phyloP scores from a whole-genome alignment of 2,797 vertebrate genomes.

The Parambassis ranga region DNA sequence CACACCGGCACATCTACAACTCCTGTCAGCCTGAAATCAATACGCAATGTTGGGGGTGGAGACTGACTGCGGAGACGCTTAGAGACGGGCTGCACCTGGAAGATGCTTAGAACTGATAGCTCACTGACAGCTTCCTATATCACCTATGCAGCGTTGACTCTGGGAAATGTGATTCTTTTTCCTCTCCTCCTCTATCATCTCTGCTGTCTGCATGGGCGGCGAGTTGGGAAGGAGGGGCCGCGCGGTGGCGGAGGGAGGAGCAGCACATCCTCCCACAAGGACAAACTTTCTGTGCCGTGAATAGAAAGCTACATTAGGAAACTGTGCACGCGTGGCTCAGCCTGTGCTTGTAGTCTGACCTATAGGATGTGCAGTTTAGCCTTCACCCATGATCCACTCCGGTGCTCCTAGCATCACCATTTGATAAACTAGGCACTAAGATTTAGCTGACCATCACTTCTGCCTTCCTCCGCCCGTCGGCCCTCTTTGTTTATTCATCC shows the following conservation, averaged over 20 bases:
- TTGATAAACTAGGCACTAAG: slow-evolving; percentile 48
- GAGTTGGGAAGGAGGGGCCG: slow-evolving; percentile 9
- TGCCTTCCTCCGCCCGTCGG: neutral
- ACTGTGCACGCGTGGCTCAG: neutral
- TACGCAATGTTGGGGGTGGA: slow-evolving; percentile 22
- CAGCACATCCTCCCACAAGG: slow-evolving; percentile 51
- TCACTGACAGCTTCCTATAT: slow-evolving; percentile 46
- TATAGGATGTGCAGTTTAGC: slow-evolving; percentile 14
- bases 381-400: slow-evolving; percentile 45
- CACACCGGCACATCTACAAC: slow-evolving; percentile 14
- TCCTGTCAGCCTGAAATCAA: slow-evolving; percentile 53
- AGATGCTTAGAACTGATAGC: slow-evolving; percentile 48
- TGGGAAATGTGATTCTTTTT: slow-evolving; percentile 54
- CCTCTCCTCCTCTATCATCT: slow-evolving; percentile 16
- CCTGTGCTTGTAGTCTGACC: neutral
- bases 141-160: slow-evolving; percentile 53
- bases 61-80: neutral
- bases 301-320: slow-evolving; percentile 38
- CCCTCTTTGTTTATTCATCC: neutral
- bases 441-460: slow-evolving; percentile 34
- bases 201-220: slow-evolving; percentile 15
- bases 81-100: neutral
- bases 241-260: slow-evolving; percentile 17
- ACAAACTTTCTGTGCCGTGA: slow-evolving; percentile 36
- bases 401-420: slow-evolving; percentile 12